A percentile compares a stretch with the other conserved stretches of the same genome.
These are phyloP conservation scores for Trichogramma evanescens DNA, from an alignment of 2,888 invertebrate species.

Conservation along the genomic window DNA sequence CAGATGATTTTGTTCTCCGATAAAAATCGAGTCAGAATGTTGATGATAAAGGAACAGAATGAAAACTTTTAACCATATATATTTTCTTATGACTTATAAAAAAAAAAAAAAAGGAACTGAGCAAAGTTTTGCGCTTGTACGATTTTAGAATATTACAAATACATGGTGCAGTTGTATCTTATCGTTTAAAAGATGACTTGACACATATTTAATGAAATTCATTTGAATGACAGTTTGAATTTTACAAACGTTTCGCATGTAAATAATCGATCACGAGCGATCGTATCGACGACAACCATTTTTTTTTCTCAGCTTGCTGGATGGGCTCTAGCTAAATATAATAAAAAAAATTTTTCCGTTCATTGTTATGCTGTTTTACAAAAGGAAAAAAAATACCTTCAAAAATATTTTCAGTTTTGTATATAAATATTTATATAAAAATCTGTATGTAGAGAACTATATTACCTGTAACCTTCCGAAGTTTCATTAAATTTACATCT, in stretches of 20 bases:
- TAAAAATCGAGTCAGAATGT: no score
- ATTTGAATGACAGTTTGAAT: no score
- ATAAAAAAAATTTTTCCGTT: no score
- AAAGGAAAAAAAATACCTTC: conserved; percentile 11
- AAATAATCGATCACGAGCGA: conserved; percentile 26
- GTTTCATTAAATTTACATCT: conserved; percentile 39
- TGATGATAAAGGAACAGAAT: no score
- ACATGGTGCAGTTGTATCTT: conserved; percentile 11
- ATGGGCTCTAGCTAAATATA: background rate
- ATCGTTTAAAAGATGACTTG: background rate
- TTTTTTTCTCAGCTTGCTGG: conserved; percentile 27
- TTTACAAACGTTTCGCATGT: conserved; percentile 13
- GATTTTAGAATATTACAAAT: background rate
- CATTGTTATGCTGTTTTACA: no score
- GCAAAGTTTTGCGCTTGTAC: background rate
- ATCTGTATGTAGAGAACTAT: background rate
- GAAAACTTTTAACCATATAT: no score
- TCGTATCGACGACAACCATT: background rate
- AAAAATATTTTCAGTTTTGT: conserved; percentile 21
- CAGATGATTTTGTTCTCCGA: no score
- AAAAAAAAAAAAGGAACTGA: no score
- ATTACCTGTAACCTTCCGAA: conserved; percentile 28
- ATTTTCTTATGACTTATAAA: no score
- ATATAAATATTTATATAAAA: conserved; percentile 10
- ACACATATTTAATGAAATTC: no score